phyloP scores from a whole-genome alignment of 2,888 invertebrate species.

The Diaprepes abbreviatus region DNA sequence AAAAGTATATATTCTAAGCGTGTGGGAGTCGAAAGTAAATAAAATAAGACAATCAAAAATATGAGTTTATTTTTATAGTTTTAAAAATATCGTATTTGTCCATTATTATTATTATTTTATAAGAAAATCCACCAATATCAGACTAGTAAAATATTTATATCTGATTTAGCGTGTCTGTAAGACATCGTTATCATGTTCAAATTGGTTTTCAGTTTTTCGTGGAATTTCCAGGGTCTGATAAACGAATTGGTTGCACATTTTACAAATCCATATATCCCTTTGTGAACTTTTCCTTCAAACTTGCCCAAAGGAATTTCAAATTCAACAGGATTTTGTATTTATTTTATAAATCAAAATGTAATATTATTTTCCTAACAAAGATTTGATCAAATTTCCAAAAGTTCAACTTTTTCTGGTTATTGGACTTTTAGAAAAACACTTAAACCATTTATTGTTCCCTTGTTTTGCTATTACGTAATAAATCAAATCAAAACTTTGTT shows the following conservation, averaged over 20 bases:
- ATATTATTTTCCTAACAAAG: slow-evolving; percentile 24
- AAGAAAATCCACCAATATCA: no score
- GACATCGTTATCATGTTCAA: slow-evolving; percentile 3
- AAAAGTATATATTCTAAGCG: no score
- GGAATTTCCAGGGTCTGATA: slow-evolving; percentile 3
- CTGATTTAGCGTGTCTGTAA: slow-evolving; percentile 4
- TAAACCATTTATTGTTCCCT: no score
- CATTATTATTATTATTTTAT: no score
- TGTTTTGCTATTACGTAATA: neutral
- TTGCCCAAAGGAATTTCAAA: slow-evolving; percentile 29
- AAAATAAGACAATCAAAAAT: no score
- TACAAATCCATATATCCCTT: slow-evolving; percentile 27
- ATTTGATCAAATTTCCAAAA: slow-evolving; percentile 17
- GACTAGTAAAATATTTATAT: neutral
- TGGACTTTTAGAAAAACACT: neutral
- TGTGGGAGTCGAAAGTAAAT: no score
- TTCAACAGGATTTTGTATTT: slow-evolving; percentile 29
- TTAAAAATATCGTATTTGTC: no score
- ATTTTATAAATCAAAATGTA: slow-evolving; percentile 32
- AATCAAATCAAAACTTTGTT: no score
- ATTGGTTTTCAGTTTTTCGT: slow-evolving; percentile 2
- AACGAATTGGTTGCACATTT: slow-evolving; percentile 28
- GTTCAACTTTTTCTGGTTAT: neutral
- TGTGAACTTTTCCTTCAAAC: slow-evolving; percentile 24
- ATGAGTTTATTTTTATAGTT: no score